These are phyloP conservation scores for Lepetodrilus schrolli DNA, from an alignment of 2,888 invertebrate species.

Conservation along the genomic window DNA sequence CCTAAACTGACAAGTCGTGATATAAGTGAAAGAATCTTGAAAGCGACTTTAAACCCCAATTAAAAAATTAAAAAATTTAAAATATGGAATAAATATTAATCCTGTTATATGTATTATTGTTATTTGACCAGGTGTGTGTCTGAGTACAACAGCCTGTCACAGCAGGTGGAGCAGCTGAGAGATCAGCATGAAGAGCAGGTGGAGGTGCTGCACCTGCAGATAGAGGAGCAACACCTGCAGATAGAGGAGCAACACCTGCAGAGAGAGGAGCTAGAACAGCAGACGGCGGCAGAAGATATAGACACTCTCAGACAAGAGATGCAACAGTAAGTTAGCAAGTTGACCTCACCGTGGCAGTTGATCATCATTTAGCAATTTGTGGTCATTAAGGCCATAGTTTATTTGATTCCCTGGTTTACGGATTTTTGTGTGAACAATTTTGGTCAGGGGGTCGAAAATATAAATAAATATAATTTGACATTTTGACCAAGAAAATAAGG, in stretches of 20 bases:
- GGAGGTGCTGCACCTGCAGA: not conserved
- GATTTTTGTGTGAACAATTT: too few species aligned
- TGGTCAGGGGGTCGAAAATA: too few species aligned
- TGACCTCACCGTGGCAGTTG: not conserved
- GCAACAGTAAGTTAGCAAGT: not conserved
- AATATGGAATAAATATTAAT: too few species aligned
- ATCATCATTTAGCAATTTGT: not conserved
- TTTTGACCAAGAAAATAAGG: too few species aligned
- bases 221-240: not conserved
- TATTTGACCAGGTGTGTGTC: not conserved
- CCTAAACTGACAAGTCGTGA: too few species aligned
- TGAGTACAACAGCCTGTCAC: not conserved
- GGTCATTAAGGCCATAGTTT: too few species aligned
- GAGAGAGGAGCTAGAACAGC: not conserved
- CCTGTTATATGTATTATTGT: too few species aligned
- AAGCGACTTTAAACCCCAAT: too few species aligned
- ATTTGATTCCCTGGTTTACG: too few species aligned
- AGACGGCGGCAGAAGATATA: not conserved
- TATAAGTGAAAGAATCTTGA: too few species aligned
- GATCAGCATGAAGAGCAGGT: not conserved
- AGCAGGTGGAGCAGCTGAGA: not conserved
- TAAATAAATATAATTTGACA: not conserved
- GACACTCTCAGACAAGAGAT: not conserved
- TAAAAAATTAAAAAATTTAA: too few species aligned
- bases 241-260: not conserved